Base-by-base conservation (phyloP, 2,113 vertebrate species). In the Centropristis striata region DNA sequence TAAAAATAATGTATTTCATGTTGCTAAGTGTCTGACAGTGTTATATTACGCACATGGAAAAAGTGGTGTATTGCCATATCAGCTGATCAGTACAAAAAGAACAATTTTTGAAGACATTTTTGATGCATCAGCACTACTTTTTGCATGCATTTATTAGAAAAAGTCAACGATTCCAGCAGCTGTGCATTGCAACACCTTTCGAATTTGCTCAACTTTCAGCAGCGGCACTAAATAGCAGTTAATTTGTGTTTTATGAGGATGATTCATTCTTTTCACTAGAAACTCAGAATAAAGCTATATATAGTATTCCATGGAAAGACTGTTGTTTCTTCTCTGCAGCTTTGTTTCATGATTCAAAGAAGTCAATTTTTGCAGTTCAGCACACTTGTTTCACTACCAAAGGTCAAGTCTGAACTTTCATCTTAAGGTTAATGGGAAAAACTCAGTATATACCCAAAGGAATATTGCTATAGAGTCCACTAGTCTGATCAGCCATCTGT, bases 361-460 rank as follows among this genome's bases (percentile, higher is more conserved):
- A 39, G 11, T 8, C 1, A 0, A 14, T 20, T 37, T 65, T 42
- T 51, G 3, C 13, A 58, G 3, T 41, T 37, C n/a, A 28, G 20
- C 16, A 11, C 50, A 9, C 8, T 4, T 61, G 11, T 42, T 60
- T 50, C 36, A 12, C 2, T 14, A 4, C 1, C 20, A 18, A 42
- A 23, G 27, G 32, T 21, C 32, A 59, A 68, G 21, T 32, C 14
- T 42, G 8, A 39, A 20, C n/a, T 60, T 58, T 70, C 5, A 27
- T 73, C 28, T 20, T n/a, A 69, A 69, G 21, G 25, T 50, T 65
- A 49, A 59, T 20, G 36, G 42, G 42, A 54, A 85, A 71, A 64
- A 20, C 25, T 13, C 2, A 25, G 15, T 32, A 14, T 32, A 28
- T 28, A 28, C 20, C 14, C 32, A 36, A 16, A 44, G 11, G 5